These are phyloP conservation scores for Steatocranus sp. DNA, from an alignment of 2,797 vertebrate genomes.

Conservation along the genomic window DNA sequence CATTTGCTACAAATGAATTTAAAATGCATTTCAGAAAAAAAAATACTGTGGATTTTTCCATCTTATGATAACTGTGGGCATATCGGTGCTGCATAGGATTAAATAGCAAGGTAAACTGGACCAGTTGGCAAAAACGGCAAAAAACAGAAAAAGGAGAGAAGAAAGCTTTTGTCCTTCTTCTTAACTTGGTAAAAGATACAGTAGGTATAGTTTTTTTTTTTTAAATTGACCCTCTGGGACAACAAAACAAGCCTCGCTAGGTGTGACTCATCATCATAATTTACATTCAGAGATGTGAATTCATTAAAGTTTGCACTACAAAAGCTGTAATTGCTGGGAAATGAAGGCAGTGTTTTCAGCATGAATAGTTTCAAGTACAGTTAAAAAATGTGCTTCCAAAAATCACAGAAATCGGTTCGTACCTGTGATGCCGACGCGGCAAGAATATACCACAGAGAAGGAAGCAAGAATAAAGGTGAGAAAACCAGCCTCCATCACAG, in stretches of 20 bases:
- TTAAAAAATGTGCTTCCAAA: background rate
- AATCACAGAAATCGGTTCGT: slow-evolving; percentile 14
- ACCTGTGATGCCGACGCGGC: slow-evolving; percentile 38
- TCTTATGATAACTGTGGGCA: background rate
- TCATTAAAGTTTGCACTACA: background rate
- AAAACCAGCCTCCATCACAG: slow-evolving; percentile 60
- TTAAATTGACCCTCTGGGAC: background rate
- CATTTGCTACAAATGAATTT: background rate
- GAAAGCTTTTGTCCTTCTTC: background rate
- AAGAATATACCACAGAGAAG: slow-evolving; percentile 16
- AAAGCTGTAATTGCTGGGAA: background rate
- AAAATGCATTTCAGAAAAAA: background rate
- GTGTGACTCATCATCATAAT: background rate
- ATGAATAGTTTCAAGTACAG: background rate
- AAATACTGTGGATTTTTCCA: background rate
- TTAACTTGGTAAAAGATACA: background rate
- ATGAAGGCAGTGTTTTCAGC: background rate
- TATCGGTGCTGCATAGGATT: background rate
- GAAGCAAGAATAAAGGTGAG: slow-evolving; percentile 41
- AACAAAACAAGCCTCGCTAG: background rate
- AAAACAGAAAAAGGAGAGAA: background rate
- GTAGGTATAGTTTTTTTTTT: background rate
- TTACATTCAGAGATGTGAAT: background rate
- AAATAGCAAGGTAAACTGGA: background rate
- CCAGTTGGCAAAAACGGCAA: background rate